Evolutionary conservation across 2,888 invertebrate species (phyloP).

Genomic region (Willowsia nigromaculata): DNA sequence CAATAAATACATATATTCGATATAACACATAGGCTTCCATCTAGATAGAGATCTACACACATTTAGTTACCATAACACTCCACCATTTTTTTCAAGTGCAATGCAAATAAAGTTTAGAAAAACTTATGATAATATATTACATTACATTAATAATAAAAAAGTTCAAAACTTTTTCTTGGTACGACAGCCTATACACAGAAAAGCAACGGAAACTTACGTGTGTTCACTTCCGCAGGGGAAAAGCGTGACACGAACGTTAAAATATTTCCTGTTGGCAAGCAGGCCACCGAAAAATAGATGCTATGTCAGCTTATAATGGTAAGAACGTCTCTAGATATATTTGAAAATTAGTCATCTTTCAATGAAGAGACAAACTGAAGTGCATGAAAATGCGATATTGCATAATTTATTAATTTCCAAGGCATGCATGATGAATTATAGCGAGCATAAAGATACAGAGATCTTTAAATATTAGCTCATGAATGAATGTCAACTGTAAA

Average conservation of each 20-base stretch:
- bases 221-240: background rate
- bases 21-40: too few relatives aligned
- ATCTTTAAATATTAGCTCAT: too few relatives aligned
- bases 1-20: too few relatives aligned
- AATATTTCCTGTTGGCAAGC: background rate
- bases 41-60: too few relatives aligned
- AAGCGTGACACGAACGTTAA: background rate
- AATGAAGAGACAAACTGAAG: background rate
- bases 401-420: too few relatives aligned
- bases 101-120: background rate
- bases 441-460: too few relatives aligned
- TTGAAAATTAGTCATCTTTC: constrained; percentile 28
- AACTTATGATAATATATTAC: background rate
- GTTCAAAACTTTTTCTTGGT: background rate
- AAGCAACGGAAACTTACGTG: background rate
- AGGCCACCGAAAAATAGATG: background rate
- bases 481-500: too few relatives aligned
- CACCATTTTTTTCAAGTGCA: background rate
- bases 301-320: background rate
- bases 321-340: constrained; percentile 5
- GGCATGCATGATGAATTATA: too few relatives aligned
- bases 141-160: background rate
- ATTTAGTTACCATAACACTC: too few relatives aligned
- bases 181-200: background rate
- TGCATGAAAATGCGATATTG: background rate